Percentiles rank a stretch among this genome's conserved stretches.
phyloP scores from a whole-genome alignment of 2,113 vertebrate genomes.

The Myotis davidii region DNA sequence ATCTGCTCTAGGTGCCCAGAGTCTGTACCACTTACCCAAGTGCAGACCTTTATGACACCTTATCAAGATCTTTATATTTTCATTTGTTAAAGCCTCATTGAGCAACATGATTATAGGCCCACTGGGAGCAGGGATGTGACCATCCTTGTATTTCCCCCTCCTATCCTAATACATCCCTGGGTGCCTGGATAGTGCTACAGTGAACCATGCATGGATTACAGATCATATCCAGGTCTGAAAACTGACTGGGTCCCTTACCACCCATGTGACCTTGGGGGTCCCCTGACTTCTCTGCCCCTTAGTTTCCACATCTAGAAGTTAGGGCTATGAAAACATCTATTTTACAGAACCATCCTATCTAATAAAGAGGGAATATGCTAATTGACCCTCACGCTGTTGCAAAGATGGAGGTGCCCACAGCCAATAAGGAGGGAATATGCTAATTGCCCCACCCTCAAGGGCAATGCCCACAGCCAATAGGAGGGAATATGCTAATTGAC shows the following conservation, averaged over 20 bases:
- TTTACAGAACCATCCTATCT: background rate
- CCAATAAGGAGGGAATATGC: too few species aligned
- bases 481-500: too few species aligned
- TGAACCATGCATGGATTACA: background rate
- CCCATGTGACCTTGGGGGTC: background rate
- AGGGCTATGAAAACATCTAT: background rate
- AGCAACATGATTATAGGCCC: background rate
- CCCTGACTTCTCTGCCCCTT: background rate
- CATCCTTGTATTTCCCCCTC: background rate
- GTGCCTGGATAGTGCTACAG: background rate
- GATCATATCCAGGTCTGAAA: background rate
- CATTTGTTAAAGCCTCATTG: background rate
- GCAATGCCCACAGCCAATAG: too few species aligned
- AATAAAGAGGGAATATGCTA: too few species aligned
- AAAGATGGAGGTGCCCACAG: too few species aligned
- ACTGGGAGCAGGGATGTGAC: background rate
- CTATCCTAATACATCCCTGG: background rate
- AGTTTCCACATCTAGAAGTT: background rate
- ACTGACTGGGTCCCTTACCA: background rate
- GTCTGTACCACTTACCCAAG: background rate
- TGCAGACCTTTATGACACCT: background rate
- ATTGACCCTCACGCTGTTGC: too few species aligned
- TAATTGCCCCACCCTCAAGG: too few species aligned
- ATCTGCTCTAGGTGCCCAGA: background rate
- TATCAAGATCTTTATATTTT: background rate